These are phyloP conservation scores for Notocelia uddmanniana DNA, from an alignment of 2,888 invertebrate species.

Conservation along the genomic window DNA sequence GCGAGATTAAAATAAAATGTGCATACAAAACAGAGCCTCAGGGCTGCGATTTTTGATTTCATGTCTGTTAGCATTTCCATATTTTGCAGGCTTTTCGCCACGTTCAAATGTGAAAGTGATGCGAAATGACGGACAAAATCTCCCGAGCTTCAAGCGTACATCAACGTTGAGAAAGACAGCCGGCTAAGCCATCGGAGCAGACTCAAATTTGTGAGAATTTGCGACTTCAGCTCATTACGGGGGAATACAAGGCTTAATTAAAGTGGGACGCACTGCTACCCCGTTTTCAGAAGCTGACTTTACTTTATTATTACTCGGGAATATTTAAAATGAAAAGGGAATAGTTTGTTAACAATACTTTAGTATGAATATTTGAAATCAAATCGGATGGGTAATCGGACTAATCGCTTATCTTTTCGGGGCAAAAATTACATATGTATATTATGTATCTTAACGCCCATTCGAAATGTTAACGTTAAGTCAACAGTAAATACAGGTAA, in stretches of 20 bases:
- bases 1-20: no score
- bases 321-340: no score
- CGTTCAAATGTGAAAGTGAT: no score
- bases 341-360: no score
- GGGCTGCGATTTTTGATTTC: no score
- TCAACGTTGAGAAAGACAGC: conserved; percentile 49
- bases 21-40: no score
- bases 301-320: no score
- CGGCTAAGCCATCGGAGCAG: conserved; percentile 56
- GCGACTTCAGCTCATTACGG: conserved; percentile 54
- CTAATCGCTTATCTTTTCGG: neutral
- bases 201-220: conserved; percentile 56
- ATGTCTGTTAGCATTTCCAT: no score
- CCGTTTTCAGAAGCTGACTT: neutral
- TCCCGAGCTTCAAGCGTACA: neutral
- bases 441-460: no score
- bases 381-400: neutral
- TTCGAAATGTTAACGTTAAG: conserved; percentile 1
- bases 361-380: neutral
- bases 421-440: no score
- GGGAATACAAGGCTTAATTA: conserved; percentile 51
- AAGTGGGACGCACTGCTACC: conserved; percentile 26
- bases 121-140: neutral
- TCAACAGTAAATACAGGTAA: no score
- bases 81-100: no score